Base-by-base conservation (phyloP, 2,113 vertebrate genomes). In the Coreoperca whiteheadi region DNA sequence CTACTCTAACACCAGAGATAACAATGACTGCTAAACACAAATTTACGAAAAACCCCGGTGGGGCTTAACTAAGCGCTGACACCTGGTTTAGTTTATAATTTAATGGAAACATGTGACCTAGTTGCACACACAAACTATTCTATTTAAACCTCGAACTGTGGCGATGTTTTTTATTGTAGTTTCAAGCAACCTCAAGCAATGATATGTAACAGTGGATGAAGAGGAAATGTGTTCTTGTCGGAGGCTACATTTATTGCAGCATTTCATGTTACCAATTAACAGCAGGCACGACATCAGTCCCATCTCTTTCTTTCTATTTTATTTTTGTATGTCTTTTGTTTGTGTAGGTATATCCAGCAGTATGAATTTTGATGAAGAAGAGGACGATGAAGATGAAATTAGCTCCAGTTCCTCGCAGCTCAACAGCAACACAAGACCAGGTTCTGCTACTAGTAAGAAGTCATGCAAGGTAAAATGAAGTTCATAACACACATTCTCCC, bases 321-420 rank as follows among this genome's bases (percentile, higher is more conserved):
- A 8, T 5, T 20, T 54, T 39, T 18, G 20, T 67, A 56, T 63
- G 6, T 60, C 6, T 71, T 75, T 41, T 46, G 3, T 75, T 34
- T 85, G 54, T 77, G 60, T 91, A 99, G 98, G 98, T 73, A 97
- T 98, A 94, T 99, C 98, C 69, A 98, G 98, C 93, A 99, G 98
- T 92, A 99, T 99, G 97, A 99, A 99, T 93, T 99, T 99, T 88
- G 97, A 98, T 87, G 97, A 99, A 90, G 98, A 99, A 56, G 98
- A 99, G 51, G 97, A 99, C 5, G 98, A 99, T 0, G 98, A 99
- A 10, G 98, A 99, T 34, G 97, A 98, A 93, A 96, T 98, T 74
- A 99, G 98, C 86, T 99, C 98, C 46, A 98, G 97, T 88, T 99
- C 98, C 63, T 99, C 98, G 25, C 98, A 99, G 92, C 94, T 99